Conservation (phyloP, 1,140 invertebrate genomes). For the Panulirus ornatus region DNA sequence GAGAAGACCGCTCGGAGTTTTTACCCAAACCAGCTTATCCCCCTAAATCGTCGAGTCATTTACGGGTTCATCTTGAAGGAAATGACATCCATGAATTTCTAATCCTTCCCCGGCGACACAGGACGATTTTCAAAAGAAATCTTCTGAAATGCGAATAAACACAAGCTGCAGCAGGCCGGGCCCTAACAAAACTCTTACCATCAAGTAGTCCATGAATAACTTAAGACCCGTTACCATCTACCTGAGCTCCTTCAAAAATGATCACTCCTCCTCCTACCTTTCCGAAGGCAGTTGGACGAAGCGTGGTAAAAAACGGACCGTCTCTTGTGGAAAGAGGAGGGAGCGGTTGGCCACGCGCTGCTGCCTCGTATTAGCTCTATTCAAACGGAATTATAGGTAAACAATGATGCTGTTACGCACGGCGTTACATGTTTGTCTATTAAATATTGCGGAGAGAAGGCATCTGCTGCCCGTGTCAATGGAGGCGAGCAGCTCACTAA, state of each 20-base stretch:
- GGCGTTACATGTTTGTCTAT: slow-evolving; percentile 59
- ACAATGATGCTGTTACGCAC: slow-evolving; percentile 62
- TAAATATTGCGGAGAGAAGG: slow-evolving; percentile 66
- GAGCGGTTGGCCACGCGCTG: slow-evolving; percentile 21
- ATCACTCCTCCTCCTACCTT: not conserved
- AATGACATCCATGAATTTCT: slow-evolving; percentile 67
- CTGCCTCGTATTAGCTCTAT: slow-evolving; percentile 62
- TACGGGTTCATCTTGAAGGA: slow-evolving; percentile 57
- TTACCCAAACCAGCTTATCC: slow-evolving; percentile 27
- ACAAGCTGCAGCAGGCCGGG: slow-evolving; percentile 4
- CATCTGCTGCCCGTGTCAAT: slow-evolving; percentile 66
- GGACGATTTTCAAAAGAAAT: slow-evolving; percentile 52
- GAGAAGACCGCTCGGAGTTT: not conserved
- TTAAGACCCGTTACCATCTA: not conserved
- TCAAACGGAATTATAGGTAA: slow-evolving; percentile 67
- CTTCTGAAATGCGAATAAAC: slow-evolving; percentile 51
- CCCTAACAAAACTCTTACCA: slow-evolving; percentile 41
- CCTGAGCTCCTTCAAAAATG: not conserved
- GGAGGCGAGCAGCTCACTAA: slow-evolving; percentile 49
- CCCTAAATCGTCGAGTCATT: slow-evolving; percentile 8
- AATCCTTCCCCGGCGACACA: slow-evolving; percentile 12
- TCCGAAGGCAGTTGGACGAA: slow-evolving; percentile 1
- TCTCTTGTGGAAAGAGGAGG: not conserved
- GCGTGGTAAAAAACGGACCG: not conserved
- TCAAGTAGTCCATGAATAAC: slow-evolving; percentile 58